Evolutionary conservation across 2,113 vertebrate species (phyloP), one percentile per base, ranked within the genome.

Genomic region (Aviceda subcristata): DNA sequence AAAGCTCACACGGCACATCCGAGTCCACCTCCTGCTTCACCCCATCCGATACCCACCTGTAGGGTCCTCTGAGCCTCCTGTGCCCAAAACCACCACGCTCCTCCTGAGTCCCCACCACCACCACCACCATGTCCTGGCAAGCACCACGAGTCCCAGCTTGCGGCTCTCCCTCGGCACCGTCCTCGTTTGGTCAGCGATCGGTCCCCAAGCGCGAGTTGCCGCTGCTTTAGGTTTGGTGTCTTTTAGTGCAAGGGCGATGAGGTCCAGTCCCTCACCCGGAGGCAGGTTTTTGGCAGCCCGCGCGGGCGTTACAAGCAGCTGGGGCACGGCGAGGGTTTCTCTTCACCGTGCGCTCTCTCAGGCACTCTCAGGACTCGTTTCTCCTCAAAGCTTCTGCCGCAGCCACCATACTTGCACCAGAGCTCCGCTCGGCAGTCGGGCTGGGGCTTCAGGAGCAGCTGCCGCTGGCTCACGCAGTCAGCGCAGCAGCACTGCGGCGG

Each of bases 151-250:
- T 23, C 59, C 36, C 2, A 2, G 26, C 30, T 11, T 4, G 19
- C 7, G 4, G 88, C 79, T n/a, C 12, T 17, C 64, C 85, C 55
- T 53, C 3, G 3, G 69, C 78, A 23, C 43, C 3, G 56, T 63
- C 80, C 72, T 60, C 7, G 2, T 15, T 29, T 3, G 56, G 48
- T 36, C 17, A 32, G 73, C 20, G 5, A 88, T 82, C 60, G 90
- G 96, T 56, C 96, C 95, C 71, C 83, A 92, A 92, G 89, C 32
- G 11, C 57, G 71, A 92, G 96, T 90, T 91, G 23, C 56, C 51
- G 60, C 43, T 93, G 20, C 46, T 16, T 18, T 12, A 9, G 27
- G 48, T 34, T 50, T 8, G 32, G 63, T 32, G 68, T 16, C 9
- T 50, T 16, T 17, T 9, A n/a, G 68, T 14, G 75, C 69, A 23